Percentiles rank a stretch among this genome's conserved stretches.
Conservation (phyloP, 2,797 vertebrate genomes). For the Squalus acanthias region DNA sequence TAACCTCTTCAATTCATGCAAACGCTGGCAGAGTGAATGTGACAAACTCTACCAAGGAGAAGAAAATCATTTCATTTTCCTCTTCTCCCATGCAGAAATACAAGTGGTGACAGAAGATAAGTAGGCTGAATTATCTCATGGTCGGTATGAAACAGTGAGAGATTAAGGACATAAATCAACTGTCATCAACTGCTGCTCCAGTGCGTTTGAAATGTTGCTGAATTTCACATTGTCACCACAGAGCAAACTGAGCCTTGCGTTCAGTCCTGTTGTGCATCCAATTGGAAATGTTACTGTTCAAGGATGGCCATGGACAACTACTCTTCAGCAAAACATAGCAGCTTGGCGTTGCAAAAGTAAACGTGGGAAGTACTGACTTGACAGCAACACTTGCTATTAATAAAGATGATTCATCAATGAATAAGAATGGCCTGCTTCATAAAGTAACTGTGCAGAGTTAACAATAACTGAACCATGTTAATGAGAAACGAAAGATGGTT, state of each 20-base stretch:
- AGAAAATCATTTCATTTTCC: conserved; percentile 28
- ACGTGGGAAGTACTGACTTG: neutral
- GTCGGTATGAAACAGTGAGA: conserved; percentile 48
- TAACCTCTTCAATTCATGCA: conserved; percentile 13
- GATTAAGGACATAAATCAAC: conserved; percentile 49
- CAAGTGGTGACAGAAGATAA: conserved; percentile 42
- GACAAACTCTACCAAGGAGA: neutral
- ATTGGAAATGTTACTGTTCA: neutral
- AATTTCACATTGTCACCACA: conserved; percentile 44
- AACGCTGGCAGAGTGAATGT: neutral
- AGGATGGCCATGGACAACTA: neutral
- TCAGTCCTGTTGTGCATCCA: conserved; percentile 54
- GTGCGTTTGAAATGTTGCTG: conserved; percentile 46
- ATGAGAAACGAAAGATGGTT: neutral
- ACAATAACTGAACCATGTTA: neutral
- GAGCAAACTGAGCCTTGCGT: conserved; percentile 54
- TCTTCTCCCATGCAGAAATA: conserved; percentile 41
- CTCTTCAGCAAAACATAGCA: neutral
- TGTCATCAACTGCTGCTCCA: conserved; percentile 48
- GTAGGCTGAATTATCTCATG: conserved; percentile 45
- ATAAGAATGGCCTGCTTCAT: neutral
- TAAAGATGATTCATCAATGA: neutral
- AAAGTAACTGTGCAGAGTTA: neutral
- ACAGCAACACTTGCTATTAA: neutral
- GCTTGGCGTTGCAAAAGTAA: neutral